Evolutionary conservation across 2,888 invertebrate species (phyloP).

Genomic region (Pelosia muscerda): DNA sequence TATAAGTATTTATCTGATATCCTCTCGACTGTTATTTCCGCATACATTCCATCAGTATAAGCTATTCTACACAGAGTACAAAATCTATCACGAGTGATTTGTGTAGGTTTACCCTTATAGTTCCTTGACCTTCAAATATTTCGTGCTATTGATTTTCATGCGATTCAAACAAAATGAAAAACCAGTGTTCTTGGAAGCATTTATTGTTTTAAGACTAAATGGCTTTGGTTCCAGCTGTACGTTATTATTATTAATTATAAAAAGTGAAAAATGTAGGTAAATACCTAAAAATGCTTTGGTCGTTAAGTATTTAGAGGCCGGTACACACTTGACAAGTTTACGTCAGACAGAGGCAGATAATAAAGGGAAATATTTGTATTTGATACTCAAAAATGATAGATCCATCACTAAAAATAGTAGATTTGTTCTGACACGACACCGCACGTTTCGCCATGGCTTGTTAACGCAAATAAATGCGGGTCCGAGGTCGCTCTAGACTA

Average conservation of each 20-base stretch:
- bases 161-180: slow-evolving; percentile 15
- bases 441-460: no score
- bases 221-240: slow-evolving; percentile 32
- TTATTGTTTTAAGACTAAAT: slow-evolving; percentile 37
- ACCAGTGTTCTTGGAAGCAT: slow-evolving; percentile 35
- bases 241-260: slow-evolving; percentile 22
- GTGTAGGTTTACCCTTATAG: slow-evolving; percentile 3
- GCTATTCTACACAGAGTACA: background rate
- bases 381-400: no score
- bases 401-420: no score
- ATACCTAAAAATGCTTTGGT: slow-evolving; percentile 34
- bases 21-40: background rate
- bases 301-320: slow-evolving; percentile 32
- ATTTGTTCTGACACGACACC: no score
- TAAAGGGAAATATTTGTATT: background rate
- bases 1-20: no score
- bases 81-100: background rate
- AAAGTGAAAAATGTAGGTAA: slow-evolving; percentile 30
- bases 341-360: background rate
- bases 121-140: slow-evolving; percentile 24
- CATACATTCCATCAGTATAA: background rate
- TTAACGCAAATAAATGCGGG: no score
- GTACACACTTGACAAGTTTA: slow-evolving; percentile 4
- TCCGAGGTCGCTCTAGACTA: no score
- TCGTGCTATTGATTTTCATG: slow-evolving; percentile 23